These are phyloP conservation scores for Elymnias hypermnestra DNA, from an alignment of 1,140 invertebrate genomes.

Conservation along the genomic window DNA sequence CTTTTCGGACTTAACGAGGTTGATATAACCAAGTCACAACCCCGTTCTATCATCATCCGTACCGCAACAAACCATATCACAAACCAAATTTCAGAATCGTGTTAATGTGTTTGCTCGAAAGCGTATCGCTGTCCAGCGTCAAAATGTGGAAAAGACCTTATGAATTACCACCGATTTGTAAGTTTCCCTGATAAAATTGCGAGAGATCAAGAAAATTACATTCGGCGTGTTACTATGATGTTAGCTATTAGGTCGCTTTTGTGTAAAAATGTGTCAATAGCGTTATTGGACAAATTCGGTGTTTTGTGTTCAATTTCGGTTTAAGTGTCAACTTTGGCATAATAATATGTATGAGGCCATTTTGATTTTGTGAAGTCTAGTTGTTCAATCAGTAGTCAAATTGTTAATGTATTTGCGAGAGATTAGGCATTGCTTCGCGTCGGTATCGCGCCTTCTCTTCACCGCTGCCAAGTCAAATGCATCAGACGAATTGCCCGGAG, in stretches of 20 bases:
- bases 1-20: conserved; percentile 31
- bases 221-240: background rate
- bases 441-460: conserved; percentile 1
- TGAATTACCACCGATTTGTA: background rate
- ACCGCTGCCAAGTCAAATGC: conserved; percentile 3
- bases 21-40: conserved; percentile 28
- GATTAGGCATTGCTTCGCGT: background rate
- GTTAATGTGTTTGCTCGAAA: background rate
- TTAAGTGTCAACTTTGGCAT: background rate
- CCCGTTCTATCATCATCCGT: conserved; percentile 31
- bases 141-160: background rate
- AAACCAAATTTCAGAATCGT: conserved; percentile 11
- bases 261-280: too few relatives aligned
- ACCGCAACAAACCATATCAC: conserved; percentile 22
- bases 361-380: background rate
- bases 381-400: background rate
- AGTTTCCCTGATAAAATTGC: background rate
- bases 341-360: background rate
- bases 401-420: background rate
- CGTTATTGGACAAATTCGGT: too few relatives aligned
- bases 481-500: background rate
- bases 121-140: background rate
- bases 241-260: background rate
- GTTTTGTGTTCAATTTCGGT: background rate
- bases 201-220: background rate